Evolutionary conservation across 2,888 invertebrate genomes (phyloP), one percentile per base, ranked within the genome.

Genomic region (Halictus quadricinctus): DNA sequence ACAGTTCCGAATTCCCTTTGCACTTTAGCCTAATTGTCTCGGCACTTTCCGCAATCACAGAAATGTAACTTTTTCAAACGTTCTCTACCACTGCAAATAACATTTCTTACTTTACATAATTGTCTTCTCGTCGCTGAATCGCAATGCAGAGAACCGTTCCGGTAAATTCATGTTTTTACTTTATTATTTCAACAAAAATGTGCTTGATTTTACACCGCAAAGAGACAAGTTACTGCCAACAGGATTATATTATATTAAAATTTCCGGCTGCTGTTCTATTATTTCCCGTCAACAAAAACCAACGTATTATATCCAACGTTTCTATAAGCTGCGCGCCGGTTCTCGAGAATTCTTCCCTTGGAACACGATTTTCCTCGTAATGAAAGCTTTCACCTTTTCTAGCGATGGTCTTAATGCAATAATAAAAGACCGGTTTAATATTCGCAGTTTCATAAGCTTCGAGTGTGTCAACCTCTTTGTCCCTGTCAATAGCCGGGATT

Each of bases 181-280:
- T 36, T 18, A 64, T 64, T 64, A 64, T 29, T 15, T 18, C 7
- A 2, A 29, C 6, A 64, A 6, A 25, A 25, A 12, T 64, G 7
- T 15, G 8, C 36, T 60, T 6, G 36, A 29, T 64, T 64, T 18
- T 64, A 2, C 6, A 64, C 18, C 18, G 29, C 5, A 64, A 18
- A 18, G 15, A 2, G 29, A 18, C n/a, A 21, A n/a, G 36, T 58
- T n/a, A 29, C 48, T 36, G 36, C 21, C 8, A 0, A n/a, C 15
- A 13, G 4, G 7, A 72, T 12, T 43, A 72, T 60, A 72, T 78
- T 78, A 81, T 72, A 72, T 77, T 77, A 81, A 81, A 81, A 81
- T 77, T 78, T 80, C 43, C 29, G 13, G 5, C 15, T 25, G 21
- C 10, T 29, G 41, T 66, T 46, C 8, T 54, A 18, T 46, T 21